Evolutionary conservation across 2,888 invertebrate species (phyloP).

Genomic region (Fissipunctia ypsillon): DNA sequence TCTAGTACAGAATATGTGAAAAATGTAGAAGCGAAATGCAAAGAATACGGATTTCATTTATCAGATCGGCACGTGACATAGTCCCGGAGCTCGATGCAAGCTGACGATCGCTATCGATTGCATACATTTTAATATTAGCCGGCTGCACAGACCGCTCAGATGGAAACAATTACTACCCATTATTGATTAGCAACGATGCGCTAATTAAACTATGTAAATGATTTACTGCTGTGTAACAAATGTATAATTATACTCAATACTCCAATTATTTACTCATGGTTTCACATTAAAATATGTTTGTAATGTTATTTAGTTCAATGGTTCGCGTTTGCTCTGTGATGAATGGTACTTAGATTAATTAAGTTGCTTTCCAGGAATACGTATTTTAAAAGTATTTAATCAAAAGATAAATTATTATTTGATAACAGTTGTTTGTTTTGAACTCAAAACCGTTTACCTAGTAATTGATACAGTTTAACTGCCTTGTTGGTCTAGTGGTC

Average conservation of each 20-base stretch:
- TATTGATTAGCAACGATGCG: conserved; percentile 77
- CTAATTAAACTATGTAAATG: conserved; percentile 75
- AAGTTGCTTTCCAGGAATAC: background rate
- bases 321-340: conserved; percentile 10
- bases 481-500: too few species aligned
- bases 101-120: conserved; percentile 79
- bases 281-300: conserved; percentile 9
- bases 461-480: background rate
- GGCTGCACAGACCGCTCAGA: conserved; percentile 43
- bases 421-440: background rate
- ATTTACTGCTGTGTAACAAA: conserved; percentile 64
- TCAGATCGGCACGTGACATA: conserved; percentile 74
- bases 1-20: conserved; percentile 60
- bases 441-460: background rate
- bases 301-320: conserved; percentile 34
- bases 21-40: conserved; percentile 65
- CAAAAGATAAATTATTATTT: background rate
- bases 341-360: background rate
- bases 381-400: background rate
- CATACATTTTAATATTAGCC: conserved; percentile 83
- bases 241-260: conserved; percentile 31
- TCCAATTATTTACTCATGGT: conserved; percentile 26
- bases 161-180: conserved; percentile 77
- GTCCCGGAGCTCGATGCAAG: conserved; percentile 74
- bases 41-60: conserved; percentile 72